These are phyloP conservation scores for Grantiella picta DNA, from an alignment of 2,113 vertebrate genomes.

Conservation along the genomic window DNA sequence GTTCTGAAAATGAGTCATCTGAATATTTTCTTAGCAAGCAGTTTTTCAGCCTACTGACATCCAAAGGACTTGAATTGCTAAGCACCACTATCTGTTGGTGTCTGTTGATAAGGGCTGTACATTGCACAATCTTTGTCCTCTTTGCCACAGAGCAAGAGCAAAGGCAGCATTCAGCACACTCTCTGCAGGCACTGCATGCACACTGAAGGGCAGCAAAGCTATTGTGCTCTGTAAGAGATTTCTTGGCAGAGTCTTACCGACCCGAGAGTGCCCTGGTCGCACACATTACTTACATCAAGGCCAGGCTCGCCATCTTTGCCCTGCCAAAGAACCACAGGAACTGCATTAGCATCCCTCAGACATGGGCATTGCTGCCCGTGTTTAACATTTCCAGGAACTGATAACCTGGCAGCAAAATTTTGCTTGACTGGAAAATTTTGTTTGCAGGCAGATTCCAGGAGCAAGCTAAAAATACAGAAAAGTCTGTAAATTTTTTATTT, in stretches of 20 bases:
- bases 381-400: neutral
- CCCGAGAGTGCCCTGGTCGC: constrained; percentile 21
- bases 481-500: neutral
- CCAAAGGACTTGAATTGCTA: neutral
- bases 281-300: constrained; percentile 88
- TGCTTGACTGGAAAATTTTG: neutral
- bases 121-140: neutral
- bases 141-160: neutral
- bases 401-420: constrained; percentile 27
- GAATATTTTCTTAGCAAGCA: neutral
- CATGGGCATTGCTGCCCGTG: neutral
- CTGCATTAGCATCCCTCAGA: constrained; percentile 57
- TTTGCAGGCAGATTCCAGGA: neutral
- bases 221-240: neutral
- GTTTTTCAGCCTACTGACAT: neutral
- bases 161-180: neutral
- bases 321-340: constrained; percentile 79
- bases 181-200: neutral
- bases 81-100: neutral
- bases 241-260: neutral
- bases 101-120: neutral
- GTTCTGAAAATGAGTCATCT: neutral
- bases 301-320: constrained; percentile 94
- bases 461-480: neutral
- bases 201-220: neutral